Evolutionary conservation across 1,140 invertebrate genomes (phyloP).

Genomic region (Mamestra configurata): DNA sequence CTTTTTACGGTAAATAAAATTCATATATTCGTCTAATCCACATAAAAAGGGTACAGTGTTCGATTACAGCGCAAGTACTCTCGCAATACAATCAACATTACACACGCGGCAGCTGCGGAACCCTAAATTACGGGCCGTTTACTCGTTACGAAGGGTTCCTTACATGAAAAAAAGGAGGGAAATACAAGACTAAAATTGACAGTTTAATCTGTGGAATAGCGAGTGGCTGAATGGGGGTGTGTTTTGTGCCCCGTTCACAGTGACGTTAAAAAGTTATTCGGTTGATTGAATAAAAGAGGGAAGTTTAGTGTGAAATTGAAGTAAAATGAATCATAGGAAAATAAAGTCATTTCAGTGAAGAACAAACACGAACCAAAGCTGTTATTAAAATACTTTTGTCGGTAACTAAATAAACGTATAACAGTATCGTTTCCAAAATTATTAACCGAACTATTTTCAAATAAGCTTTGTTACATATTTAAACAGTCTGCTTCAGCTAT

Average conservation of each 20-base stretch:
- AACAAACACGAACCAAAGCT: background rate
- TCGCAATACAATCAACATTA: constrained; percentile 84
- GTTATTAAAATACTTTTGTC: background rate
- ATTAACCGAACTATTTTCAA: constrained; percentile 35
- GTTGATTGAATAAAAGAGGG: background rate
- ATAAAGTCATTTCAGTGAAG: background rate
- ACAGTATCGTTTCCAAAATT: background rate
- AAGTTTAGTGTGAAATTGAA: background rate
- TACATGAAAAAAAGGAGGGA: constrained; percentile 57
- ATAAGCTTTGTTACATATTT: constrained; percentile 32
- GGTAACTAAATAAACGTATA: background rate
- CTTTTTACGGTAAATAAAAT: constrained; percentile 43
- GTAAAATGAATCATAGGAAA: background rate
- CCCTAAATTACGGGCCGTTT: constrained; percentile 78
- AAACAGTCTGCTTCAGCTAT: constrained; percentile 12
- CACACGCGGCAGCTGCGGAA: constrained; percentile 75
- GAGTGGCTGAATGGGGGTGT: constrained; percentile 61
- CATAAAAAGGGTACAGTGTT: constrained; percentile 70
- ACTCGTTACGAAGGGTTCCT: constrained; percentile 72
- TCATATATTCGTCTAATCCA: constrained; percentile 56
- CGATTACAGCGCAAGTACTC: constrained; percentile 66
- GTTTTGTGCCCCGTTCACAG: constrained; percentile 43
- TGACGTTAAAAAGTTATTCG: constrained; percentile 6
- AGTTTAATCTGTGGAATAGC: constrained; percentile 80
- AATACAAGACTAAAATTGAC: constrained; percentile 73